Evolutionary conservation across 2,888 invertebrate genomes (phyloP).

Genomic region (Zaprionus bogoriensis): DNA sequence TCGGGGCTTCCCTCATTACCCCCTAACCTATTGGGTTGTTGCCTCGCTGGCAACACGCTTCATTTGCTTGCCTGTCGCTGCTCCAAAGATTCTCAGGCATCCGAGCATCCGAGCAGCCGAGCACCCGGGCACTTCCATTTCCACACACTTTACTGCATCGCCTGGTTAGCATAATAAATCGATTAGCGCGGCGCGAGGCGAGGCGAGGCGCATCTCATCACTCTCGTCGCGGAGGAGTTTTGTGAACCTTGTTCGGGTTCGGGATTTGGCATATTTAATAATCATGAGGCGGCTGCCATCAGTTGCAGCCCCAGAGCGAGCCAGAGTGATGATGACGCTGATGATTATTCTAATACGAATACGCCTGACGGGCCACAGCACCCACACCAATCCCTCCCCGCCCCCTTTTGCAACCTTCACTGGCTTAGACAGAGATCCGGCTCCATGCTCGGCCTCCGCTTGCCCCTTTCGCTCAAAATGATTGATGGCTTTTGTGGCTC

Average conservation of each 20-base stretch:
- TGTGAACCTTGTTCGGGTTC: conserved; percentile 20
- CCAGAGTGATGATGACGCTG: conserved; percentile 59
- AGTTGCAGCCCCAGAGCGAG: conserved; percentile 38
- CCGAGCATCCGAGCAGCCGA: background rate
- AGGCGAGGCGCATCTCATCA: background rate
- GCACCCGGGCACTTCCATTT: conserved; percentile 17
- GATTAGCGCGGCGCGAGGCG: conserved; percentile 62
- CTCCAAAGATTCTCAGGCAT: background rate
- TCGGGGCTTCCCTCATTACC: background rate
- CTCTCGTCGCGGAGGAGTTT: conserved; percentile 4
- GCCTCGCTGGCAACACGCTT: conserved; percentile 47
- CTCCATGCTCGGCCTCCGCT: conserved; percentile 50
- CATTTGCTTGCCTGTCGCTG: conserved; percentile 65
- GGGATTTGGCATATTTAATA: conserved; percentile 76
- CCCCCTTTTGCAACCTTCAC: conserved; percentile 3
- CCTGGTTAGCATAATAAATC: conserved; percentile 79
- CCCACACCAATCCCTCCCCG: conserved; percentile 15
- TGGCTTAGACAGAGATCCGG: conserved; percentile 24
- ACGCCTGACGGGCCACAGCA: conserved; percentile 34
- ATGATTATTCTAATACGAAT: conserved; percentile 70
- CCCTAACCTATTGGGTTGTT: too few relatives aligned
- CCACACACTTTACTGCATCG: conserved; percentile 72
- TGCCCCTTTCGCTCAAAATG: conserved; percentile 76
- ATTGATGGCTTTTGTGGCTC: conserved; percentile 76
- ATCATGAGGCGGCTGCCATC: conserved; percentile 60